These are phyloP conservation scores for Vicugna pacos DNA, from an alignment of 2,113 vertebrate species.

Conservation along the genomic window DNA sequence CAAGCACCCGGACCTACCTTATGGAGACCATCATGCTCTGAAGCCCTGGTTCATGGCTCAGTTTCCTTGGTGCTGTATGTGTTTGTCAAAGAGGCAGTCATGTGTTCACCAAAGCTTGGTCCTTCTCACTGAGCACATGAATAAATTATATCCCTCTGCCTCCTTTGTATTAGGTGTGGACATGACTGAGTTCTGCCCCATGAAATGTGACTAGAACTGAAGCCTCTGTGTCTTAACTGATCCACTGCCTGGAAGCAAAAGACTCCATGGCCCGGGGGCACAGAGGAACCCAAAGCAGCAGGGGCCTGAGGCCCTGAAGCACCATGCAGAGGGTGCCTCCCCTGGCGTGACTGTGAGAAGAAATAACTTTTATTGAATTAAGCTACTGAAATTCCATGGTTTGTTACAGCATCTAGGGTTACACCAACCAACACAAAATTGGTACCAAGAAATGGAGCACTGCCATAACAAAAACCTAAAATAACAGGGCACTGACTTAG, in stretches of 20 bases:
- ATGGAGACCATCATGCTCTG: not conserved
- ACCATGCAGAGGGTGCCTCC: not conserved
- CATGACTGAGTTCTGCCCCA: not conserved
- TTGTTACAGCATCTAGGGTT: not conserved
- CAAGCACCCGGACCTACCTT: not conserved
- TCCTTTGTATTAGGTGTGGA: not conserved
- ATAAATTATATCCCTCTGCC: not conserved
- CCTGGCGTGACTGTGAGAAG: not conserved
- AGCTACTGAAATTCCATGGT: not conserved
- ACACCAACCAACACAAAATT: not conserved
- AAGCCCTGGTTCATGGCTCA: not conserved
- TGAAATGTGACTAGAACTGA: not conserved
- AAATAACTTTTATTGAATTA: not conserved
- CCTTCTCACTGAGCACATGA: not conserved
- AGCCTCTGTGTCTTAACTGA: not conserved
- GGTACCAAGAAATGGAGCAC: not conserved
- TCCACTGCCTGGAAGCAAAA: not conserved
- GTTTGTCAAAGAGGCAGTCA: not conserved
- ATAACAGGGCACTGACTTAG: not conserved
- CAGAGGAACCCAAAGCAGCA: not conserved
- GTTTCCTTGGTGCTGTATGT: not conserved
- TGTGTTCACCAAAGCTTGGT: not conserved
- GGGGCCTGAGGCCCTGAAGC: not conserved
- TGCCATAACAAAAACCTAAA: not conserved
- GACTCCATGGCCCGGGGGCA: not conserved